These are phyloP conservation scores for Oryzias woworae DNA, from an alignment of 2,113 vertebrate species.

Conservation along the genomic window DNA sequence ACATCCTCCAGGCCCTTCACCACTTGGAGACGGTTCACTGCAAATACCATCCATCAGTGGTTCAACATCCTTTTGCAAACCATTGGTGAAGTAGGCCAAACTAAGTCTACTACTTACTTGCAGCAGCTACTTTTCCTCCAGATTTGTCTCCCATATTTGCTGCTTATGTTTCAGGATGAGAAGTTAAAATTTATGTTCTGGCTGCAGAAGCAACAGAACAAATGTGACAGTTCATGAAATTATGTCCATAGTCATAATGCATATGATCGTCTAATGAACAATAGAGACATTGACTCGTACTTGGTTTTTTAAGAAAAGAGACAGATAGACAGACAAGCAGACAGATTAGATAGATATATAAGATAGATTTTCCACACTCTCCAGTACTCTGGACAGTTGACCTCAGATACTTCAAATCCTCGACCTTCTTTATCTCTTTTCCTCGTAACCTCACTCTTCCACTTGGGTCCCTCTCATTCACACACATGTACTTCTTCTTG, in stretches of 20 bases:
- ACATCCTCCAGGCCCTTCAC: slow-evolving; percentile 82
- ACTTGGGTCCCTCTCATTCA: too few relatives aligned
- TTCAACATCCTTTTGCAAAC: neutral
- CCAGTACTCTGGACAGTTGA: too few relatives aligned
- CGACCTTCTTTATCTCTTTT: too few relatives aligned
- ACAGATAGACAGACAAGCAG: too few relatives aligned
- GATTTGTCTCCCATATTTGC: slow-evolving; percentile 63
- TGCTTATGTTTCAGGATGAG: slow-evolving; percentile 10
- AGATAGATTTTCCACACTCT: too few relatives aligned
- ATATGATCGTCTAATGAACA: neutral
- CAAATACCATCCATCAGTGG: slow-evolving; percentile 1
- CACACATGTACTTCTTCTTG: too few relatives aligned
- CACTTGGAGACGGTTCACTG: slow-evolving; percentile 88
- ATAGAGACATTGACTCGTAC: too few relatives aligned
- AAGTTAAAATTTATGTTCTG: slow-evolving; percentile 14
- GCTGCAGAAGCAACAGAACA: slow-evolving; percentile 22
- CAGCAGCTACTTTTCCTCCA: slow-evolving; percentile 67
- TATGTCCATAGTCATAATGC: neutral
- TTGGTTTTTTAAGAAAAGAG: too few relatives aligned
- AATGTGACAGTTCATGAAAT: neutral
- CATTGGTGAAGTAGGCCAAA: neutral
- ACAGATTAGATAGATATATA: too few relatives aligned
- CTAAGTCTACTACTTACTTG: slow-evolving; percentile 51
- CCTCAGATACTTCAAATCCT: too few relatives aligned
- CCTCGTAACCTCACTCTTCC: too few relatives aligned